These are phyloP conservation scores for Aselliscus stoliczkanus DNA, from an alignment of 2,797 vertebrate species.

Conservation along the genomic window DNA sequence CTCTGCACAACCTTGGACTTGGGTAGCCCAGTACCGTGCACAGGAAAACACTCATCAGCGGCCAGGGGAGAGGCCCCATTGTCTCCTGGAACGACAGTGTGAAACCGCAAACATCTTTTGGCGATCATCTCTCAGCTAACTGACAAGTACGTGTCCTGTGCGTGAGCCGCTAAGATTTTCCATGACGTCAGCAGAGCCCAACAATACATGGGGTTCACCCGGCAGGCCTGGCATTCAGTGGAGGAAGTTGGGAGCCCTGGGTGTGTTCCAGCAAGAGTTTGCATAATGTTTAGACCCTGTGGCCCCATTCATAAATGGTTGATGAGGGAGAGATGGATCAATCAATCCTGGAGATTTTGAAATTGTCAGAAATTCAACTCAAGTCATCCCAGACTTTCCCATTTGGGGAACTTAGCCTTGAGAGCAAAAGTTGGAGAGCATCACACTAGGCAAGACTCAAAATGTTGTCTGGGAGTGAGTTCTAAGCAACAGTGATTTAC, in stretches of 20 bases:
- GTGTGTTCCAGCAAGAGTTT: not conserved
- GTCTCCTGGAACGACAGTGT: not conserved
- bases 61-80: not conserved
- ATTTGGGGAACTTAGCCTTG: not conserved
- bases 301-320: fast-evolving
- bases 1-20: not conserved
- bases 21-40: not conserved
- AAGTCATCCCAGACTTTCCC: not conserved
- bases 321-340: not conserved
- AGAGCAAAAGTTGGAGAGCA: not conserved
- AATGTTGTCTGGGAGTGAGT: not conserved
- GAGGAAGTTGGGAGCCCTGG: not conserved
- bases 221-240: not conserved
- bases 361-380: not conserved
- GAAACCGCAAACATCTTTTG: not conserved
- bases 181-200: constrained; percentile 28
- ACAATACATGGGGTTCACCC: not conserved
- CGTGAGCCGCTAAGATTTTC: not conserved
- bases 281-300: not conserved
- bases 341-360: not conserved
- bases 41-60: fast-evolving
- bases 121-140: not conserved
- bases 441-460: not conserved
- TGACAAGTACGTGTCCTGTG: not conserved
- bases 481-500: not conserved